Conservation (phyloP, 2,797 vertebrate genomes). For the Ibycter americanus region DNA sequence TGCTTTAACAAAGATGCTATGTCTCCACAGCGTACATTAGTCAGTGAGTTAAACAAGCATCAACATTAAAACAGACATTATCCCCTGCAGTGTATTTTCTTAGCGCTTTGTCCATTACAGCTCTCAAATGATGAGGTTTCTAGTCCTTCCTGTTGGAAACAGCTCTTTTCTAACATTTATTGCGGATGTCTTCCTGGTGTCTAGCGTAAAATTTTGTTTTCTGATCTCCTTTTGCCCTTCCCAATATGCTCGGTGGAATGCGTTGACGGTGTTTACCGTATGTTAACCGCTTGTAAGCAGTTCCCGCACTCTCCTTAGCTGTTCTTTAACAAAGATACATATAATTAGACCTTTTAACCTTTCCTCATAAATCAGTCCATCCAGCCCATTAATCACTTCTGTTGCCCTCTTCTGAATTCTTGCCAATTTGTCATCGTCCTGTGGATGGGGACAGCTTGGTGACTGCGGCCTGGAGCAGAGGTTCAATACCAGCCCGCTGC, state of each 20-base stretch:
- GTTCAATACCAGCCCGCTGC: neutral
- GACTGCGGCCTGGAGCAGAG: neutral
- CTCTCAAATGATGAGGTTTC: conserved; percentile 8
- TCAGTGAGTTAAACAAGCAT: conserved; percentile 61
- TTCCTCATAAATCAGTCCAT: conserved; percentile 48
- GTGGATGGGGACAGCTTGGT: neutral
- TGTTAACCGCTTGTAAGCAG: neutral
- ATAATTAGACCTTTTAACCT: conserved; percentile 53
- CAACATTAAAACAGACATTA: conserved; percentile 54
- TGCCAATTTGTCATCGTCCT: conserved; percentile 38
- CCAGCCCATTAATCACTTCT: conserved; percentile 55
- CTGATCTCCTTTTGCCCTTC: neutral
- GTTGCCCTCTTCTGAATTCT: conserved; percentile 25
- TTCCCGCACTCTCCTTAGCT: conserved; percentile 1
- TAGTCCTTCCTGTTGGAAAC: conserved; percentile 4
- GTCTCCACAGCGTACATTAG: conserved; percentile 41
- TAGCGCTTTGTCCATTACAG: conserved; percentile 50
- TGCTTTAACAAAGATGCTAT: conserved; percentile 16
- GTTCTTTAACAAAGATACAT: conserved; percentile 51
- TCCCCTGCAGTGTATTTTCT: conserved; percentile 60
- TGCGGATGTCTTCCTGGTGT: neutral
- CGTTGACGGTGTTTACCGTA: neutral
- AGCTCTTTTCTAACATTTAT: neutral
- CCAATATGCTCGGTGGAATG: neutral
- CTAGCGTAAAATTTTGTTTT: neutral